Percentiles rank a stretch among this genome's conserved stretches.
These are phyloP conservation scores for Andricus curvator DNA, from an alignment of 2,888 invertebrate genomes.

Conservation along the genomic window DNA sequence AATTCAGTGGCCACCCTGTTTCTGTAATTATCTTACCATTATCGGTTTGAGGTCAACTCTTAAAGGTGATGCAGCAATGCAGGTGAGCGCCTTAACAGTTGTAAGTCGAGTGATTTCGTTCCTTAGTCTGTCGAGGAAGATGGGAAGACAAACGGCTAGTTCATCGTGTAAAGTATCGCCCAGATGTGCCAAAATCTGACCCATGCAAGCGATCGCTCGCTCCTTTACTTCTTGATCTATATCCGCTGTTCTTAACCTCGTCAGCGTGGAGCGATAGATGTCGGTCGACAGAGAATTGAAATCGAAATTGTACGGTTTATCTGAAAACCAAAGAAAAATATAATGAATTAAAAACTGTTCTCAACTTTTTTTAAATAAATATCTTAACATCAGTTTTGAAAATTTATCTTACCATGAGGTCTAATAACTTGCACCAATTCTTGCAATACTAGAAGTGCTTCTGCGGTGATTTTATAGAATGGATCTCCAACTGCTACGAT, in stretches of 20 bases:
- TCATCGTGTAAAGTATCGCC: slow-evolving; percentile 92
- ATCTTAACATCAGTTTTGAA: background rate
- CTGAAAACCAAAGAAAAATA: slow-evolving; percentile 61
- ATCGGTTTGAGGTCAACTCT: slow-evolving; percentile 91
- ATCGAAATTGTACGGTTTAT: slow-evolving; percentile 82
- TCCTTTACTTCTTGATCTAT: slow-evolving; percentile 99
- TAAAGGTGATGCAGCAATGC: slow-evolving; percentile 94
- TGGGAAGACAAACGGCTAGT: slow-evolving; percentile 91
- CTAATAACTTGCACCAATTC: slow-evolving; percentile 96
- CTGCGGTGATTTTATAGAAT: slow-evolving; percentile 99
- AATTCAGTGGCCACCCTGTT: too few species aligned
- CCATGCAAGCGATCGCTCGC: slow-evolving; percentile 97
- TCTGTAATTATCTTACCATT: slow-evolving; percentile 80
- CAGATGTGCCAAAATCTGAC: slow-evolving; percentile 94
- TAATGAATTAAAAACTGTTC: slow-evolving; percentile 51
- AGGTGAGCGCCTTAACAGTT: slow-evolving; percentile 96
- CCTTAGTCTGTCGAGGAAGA: slow-evolving; percentile 95
- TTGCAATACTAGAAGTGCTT: slow-evolving; percentile 95
- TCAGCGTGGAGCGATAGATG: slow-evolving; percentile 91
- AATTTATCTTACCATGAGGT: slow-evolving; percentile 83
- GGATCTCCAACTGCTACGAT: slow-evolving; percentile 94
- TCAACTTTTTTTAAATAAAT: background rate
- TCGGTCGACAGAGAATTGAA: slow-evolving; percentile 88
- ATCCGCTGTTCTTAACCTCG: slow-evolving; percentile 94
- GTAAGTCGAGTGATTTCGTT: slow-evolving; percentile 98